phyloP scores from a whole-genome alignment of 2,113 vertebrate genomes.

The Struthidea cinerea region DNA sequence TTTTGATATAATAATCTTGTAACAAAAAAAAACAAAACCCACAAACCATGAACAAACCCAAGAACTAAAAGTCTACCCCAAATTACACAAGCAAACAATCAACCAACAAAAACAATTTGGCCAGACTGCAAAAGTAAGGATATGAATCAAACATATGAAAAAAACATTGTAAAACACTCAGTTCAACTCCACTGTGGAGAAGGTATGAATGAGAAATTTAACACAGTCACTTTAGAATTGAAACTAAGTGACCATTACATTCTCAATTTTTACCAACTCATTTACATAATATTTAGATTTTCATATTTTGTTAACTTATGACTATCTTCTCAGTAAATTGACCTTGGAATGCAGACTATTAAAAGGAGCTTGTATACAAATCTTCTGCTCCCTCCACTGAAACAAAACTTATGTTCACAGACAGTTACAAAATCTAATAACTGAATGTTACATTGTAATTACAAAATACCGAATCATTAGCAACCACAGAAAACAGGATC shows the following conservation, averaged over 20 bases:
- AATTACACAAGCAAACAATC: not conserved
- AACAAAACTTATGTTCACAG: not conserved
- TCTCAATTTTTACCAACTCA: not conserved
- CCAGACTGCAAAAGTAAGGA: not conserved
- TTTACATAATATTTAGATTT: not conserved
- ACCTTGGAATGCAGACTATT: not conserved
- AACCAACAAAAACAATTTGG: not conserved
- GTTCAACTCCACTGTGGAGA: not conserved
- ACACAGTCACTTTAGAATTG: not conserved
- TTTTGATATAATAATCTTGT: not conserved
- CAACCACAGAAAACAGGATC: not conserved
- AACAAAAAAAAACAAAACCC: not conserved
- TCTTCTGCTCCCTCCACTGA: not conserved
- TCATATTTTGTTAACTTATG: not conserved
- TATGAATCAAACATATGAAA: not conserved
- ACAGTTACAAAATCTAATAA: not conserved
- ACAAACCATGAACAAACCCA: not conserved
- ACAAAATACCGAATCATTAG: not conserved
- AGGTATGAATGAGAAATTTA: not conserved
- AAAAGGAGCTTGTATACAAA: not conserved
- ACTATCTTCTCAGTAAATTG: not conserved
- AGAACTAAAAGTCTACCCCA: not conserved
- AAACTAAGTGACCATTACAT: not conserved
- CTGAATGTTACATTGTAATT: not conserved
- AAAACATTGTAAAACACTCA: not conserved